These are phyloP conservation scores for Bellardia bayeri DNA, from an alignment of 2,888 invertebrate genomes.

Conservation along the genomic window DNA sequence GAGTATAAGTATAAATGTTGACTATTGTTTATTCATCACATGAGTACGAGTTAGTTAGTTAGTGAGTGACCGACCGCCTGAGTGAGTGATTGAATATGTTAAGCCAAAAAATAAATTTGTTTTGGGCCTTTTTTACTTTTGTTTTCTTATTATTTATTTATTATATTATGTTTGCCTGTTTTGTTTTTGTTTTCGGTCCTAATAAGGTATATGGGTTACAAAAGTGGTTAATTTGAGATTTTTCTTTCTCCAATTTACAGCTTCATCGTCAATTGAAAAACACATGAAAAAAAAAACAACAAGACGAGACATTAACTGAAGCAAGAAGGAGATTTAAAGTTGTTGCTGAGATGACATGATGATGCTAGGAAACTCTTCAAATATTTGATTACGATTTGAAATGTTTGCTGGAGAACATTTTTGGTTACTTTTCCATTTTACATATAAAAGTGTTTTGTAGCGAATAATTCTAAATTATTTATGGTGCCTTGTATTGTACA, in stretches of 20 bases:
- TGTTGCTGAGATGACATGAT: not conserved
- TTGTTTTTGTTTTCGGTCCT: constrained; percentile 18
- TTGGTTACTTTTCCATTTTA: not conserved
- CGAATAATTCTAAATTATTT: constrained; percentile 13
- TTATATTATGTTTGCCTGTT: constrained; percentile 10
- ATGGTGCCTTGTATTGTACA: not conserved
- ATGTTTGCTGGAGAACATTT: constrained; percentile 1
- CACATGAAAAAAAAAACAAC: constrained; percentile 18
- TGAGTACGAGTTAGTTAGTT: not conserved
- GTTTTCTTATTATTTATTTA: constrained; percentile 16
- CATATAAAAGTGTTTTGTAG: constrained; percentile 18
- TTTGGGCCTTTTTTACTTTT: constrained; percentile 45
- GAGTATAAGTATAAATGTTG: not conserved
- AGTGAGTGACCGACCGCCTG: not conserved
- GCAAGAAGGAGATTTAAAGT: constrained; percentile 33
- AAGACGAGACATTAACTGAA: constrained; percentile 60
- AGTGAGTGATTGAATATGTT: constrained; percentile 41
- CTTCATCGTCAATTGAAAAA: constrained; percentile 17
- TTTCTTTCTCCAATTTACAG: constrained; percentile 62
- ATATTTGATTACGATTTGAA: constrained; percentile 52
- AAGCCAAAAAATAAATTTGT: constrained; percentile 71
- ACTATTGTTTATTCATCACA: constrained; percentile 36
- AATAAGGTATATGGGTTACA: constrained; percentile 50
- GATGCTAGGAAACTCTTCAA: constrained; percentile 25
- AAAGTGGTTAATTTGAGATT: constrained; percentile 61